These are phyloP conservation scores for Pygoscelis antarcticus DNA, from an alignment of 2,113 vertebrate species.

Conservation along the genomic window DNA sequence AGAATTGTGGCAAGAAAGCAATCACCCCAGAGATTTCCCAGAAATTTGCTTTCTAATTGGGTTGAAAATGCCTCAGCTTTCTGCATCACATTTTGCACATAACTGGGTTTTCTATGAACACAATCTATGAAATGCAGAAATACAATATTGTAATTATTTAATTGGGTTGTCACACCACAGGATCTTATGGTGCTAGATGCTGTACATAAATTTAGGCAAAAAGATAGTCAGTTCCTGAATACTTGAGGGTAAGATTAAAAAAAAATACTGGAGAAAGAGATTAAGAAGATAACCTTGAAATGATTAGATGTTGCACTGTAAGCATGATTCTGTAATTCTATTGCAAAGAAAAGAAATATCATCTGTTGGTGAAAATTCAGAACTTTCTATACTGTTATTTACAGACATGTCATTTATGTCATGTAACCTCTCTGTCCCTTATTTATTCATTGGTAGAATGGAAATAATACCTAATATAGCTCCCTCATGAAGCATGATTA, in stretches of 20 bases:
- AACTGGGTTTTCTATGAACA: background rate
- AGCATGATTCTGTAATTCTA: background rate
- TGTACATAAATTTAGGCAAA: background rate
- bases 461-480: background rate
- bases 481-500: background rate
- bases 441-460: background rate
- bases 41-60: conserved; percentile 48
- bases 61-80: conserved; percentile 33
- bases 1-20: conserved; percentile 40
- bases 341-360: background rate
- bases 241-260: background rate
- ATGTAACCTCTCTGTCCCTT: background rate
- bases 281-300: background rate
- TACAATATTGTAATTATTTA: background rate
- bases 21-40: conserved; percentile 19
- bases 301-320: background rate
- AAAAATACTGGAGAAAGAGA: background rate
- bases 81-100: background rate
- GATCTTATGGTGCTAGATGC: background rate
- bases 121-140: background rate
- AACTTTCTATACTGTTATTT: background rate
- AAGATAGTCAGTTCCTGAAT: background rate
- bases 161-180: background rate
- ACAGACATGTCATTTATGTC: background rate
- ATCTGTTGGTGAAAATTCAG: background rate